Base-by-base conservation (phyloP, 2,888 invertebrate genomes). In the Cheilosia urbana region DNA sequence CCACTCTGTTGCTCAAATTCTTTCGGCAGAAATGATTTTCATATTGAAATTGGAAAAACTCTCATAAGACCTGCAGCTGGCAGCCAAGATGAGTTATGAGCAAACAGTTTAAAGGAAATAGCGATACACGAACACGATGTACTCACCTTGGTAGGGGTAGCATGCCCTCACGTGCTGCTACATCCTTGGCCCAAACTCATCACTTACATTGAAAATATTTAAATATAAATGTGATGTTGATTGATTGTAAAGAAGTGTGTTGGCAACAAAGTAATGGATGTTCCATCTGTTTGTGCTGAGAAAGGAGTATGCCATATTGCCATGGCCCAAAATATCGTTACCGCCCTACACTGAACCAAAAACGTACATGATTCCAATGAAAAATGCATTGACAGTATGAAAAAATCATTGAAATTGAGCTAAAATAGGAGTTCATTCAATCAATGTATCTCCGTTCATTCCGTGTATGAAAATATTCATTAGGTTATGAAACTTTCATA, bases 1-100 rank as follows among this genome's bases (percentile, higher is more conserved):
- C 17, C 17, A 2, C 6, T 9, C 3, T 69, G 83, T 75, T 69
- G 79, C 73, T 75, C 30, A 47, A 66, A 68, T 77, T 63, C 55
- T 75, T 62, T 34, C 27, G 9, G 24, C 3, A 49, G n/a, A 81
- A 76, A 68, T 66, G 65, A 72, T 58, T 79, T 71, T 75, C 53
- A 71, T 76, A 71, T 71, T 80, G 71, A 85, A 85, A 85, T 85
- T 85, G 81, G 45, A 85, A 81, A 80, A 27, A 72, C 62, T 30
- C 85, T 42, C 66, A 49, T 76, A 53, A 72, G 72, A 68, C 58
- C 62, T 69, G 45, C 57, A 55, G 42, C 65, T 77, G 76, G 57
- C 81, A 81, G 81, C 57, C 51, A 45, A 27, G 76, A 81, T 81
- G 76, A 85, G 57, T 85, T 76, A 85, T 81, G 51, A 71, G 57